Evolutionary conservation across 1,140 invertebrate genomes (phyloP), one percentile per base, ranked within the genome.

Genomic region (Drosophila mayri): DNA sequence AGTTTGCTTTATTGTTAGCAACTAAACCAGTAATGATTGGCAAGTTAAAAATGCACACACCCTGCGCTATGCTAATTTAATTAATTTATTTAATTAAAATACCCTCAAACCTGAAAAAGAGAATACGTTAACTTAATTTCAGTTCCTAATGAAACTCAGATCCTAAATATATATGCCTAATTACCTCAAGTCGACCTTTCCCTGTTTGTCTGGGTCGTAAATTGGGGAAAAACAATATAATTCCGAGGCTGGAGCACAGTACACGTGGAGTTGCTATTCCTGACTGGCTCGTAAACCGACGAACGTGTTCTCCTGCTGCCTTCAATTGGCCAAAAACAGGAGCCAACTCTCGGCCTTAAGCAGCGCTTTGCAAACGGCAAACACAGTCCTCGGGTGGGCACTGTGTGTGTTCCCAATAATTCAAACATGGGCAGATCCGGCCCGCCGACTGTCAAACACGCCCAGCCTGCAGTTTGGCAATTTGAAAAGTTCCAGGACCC

Each of bases 401-500:
- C n/a, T n/a, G 16, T 22, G 38, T 12, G 28, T n/a, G 43, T 43
- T 37, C 35, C 25, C 41, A 18, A 52, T 49, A 49, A 62, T 35
- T 55, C 59, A 60, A 71, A 43, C 43, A 46, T 55, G 35, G 44
- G n/a, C 30, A 55, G 67, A 55, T 44, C 30, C 59, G 16, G 30
- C 28, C 20, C 52, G 52, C 22, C 49, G 49, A 52, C 16, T 49
- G 22, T 8, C n/a, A 52, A 18, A 57, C 72, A 61, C 37, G 55
- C 63, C 64, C 28, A 35, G 32, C 50, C 55, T 35, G 49, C 57
- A 49, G 73, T 37, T n/a, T 0, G 47, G 35, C 44, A 65, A 76
- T 86, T 82, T 50, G 57, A 64, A 79, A 87, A 79, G 76, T 79
- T 76, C 63, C 25, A 14, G 11, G 18, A 57, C 35, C 76, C 83